Base-by-base conservation (phyloP, 2,888 invertebrate genomes). In the Mythimna loreyi region DNA sequence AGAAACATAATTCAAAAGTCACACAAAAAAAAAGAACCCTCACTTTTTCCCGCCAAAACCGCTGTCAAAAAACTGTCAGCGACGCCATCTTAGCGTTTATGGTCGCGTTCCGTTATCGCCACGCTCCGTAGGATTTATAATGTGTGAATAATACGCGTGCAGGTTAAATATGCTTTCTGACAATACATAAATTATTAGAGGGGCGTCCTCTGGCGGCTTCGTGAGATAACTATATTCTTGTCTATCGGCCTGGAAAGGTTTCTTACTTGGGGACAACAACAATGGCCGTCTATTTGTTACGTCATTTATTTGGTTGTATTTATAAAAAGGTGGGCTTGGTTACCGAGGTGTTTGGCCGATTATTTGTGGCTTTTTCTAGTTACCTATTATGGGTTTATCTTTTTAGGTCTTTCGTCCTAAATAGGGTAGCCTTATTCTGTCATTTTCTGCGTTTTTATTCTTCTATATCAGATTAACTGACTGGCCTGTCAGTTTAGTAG, bases 181-280 rank as follows among this genome's bases (percentile, higher is more conserved):
- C 94, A 94, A 94, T 93, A 94, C 93, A 94, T 94, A 94, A 94
- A 94, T 95, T 95, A 95, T 92, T 90, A 89, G 86, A 86, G 86
- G 66, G 85, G 74, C 79, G 75, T 80, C 81, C 78, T 80, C 82
- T 81, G 82, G 76, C 80, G 81, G 78, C 87, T 90, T 90, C 89
- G 90, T 91, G 79, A 88, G 92, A 93, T 93, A 94, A 91, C 93
- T 94, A 93, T 93, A 93, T 91, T 88, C 91, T 88, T 92, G 94
- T 92, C 92, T 91, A 94, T 91, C 92, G 91, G 89, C 65, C 84
- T 83, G 94, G 93, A 95, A 95, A 92, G 88, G 89, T 90, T 89
- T 86, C 86, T 89, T 87, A 86, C 80, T 86, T 79, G 85, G 85
- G 85, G 83, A 88, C 88, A 88, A 91, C 88, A 89, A 90, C 82